Evolutionary conservation across 2,797 vertebrate genomes (phyloP), one percentile per base, ranked within the genome.

Genomic region (Tamandua tetradactyla): DNA sequence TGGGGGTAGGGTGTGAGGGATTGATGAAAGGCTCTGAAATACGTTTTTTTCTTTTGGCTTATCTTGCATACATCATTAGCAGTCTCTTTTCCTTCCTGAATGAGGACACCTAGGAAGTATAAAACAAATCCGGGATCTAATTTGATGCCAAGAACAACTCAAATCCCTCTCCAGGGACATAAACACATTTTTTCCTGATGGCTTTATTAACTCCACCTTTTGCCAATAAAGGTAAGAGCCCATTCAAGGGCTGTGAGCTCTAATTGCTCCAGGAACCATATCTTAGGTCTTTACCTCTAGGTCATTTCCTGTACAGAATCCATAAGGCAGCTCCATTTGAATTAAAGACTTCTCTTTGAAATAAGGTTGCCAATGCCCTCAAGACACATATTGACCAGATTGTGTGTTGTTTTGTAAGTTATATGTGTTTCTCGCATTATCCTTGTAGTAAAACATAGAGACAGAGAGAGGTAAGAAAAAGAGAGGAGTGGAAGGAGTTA

Each of bases 61-160:
- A 66, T 47, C 68, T 27, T 23, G 42, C 78, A 42, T 35, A 68
- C 47, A 68, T 25, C 37, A n/a, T 42, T 92, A 37, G 30, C 52
- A 27, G 42, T 84, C 44, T 66, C 22, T 68, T 72, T 62, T 35
- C 49, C 57, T 84, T 59, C 35, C 30, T 82, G 44, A 75, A 55
- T 22, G 57, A 47, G 68, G 85, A n/a, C 32, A 40, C 37, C 25
- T 74, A 55, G 64, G 69, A 89, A 80, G 71, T 52, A 9, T 37
- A 64, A 92, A 84, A 66, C 40, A 79, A 96, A 84, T 52, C 55
- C 69, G 40, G 90, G 30, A 61, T 84, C 82, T 86, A 86, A 76
- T 40, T 37, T 69, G 81, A 91, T 74, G 11, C 55, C 2, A 7
- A 47, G 7, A 57, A 52, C 75, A 64, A 59, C 37, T 87, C 89